Evolutionary conservation across 2,888 invertebrate species (phyloP).

Genomic region (Oasisia sp.): DNA sequence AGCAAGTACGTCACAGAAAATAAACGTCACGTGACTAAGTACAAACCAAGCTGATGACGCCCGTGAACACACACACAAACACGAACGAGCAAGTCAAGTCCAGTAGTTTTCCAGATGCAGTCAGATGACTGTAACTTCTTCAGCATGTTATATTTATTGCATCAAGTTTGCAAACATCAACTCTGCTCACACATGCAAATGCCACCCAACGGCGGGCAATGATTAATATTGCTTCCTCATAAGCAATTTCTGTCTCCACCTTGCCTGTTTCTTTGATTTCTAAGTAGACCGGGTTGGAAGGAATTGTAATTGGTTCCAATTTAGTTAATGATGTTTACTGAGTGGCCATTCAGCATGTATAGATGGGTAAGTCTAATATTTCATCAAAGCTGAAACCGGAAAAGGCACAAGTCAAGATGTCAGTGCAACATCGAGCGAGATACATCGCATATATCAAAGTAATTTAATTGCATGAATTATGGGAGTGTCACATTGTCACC

Average conservation of each 20-base stretch:
- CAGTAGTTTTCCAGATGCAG: neutral
- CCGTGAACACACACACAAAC: neutral
- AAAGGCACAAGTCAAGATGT: neutral
- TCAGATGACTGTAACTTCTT: neutral
- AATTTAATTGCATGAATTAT: too few species aligned
- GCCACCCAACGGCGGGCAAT: neutral
- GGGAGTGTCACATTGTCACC: too few species aligned
- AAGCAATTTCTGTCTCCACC: too few species aligned
- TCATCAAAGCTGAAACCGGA: neutral
- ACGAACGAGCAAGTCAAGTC: neutral
- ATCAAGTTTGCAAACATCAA: neutral
- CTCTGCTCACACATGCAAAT: neutral
- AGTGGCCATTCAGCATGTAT: neutral
- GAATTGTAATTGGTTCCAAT: neutral
- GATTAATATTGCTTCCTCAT: neutral
- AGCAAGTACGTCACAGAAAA: too few species aligned
- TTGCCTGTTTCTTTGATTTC: neutral
- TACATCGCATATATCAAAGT: too few species aligned
- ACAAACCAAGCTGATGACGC: too few species aligned
- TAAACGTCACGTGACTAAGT: too few species aligned
- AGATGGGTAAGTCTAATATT: neutral
- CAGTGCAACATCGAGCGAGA: neutral
- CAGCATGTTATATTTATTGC: neutral
- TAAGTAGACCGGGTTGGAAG: neutral
- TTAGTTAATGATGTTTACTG: neutral